A percentile compares a stretch with the other conserved stretches of the same genome.
These are phyloP conservation scores for Phyto melanocephala DNA, from an alignment of 2,888 invertebrate species.

Conservation along the genomic window DNA sequence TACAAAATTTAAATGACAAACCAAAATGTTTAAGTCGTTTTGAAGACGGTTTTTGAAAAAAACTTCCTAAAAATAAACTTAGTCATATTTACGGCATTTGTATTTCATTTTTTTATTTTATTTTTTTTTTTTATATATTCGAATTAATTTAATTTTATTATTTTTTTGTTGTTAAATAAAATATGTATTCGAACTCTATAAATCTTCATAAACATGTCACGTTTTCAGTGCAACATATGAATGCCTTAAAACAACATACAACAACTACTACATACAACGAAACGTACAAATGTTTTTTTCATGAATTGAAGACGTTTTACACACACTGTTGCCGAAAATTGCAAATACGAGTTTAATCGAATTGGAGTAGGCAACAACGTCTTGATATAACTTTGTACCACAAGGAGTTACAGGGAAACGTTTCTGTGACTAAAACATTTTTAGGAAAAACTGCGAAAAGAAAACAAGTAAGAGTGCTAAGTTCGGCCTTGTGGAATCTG, in stretches of 20 bases:
- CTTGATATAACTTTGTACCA: too few relatives aligned
- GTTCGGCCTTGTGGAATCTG: too few relatives aligned
- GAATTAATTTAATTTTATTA: too few relatives aligned
- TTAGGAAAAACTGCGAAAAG: too few relatives aligned
- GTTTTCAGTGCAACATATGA: constrained; percentile 77
- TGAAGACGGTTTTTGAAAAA: constrained; percentile 40
- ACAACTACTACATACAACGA: constrained; percentile 6
- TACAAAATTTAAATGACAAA: constrained; percentile 44
- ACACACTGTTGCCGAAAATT: too few relatives aligned
- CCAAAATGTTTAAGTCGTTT: constrained; percentile 2
- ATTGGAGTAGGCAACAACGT: too few relatives aligned
- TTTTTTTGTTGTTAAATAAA: constrained; percentile 22
- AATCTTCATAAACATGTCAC: constrained; percentile 78
- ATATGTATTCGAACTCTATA: constrained; percentile 71
- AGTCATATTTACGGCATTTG: background rate
- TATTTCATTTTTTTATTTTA: background rate
- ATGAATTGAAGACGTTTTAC: background rate
- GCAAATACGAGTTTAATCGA: too few relatives aligned
- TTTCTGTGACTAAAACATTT: too few relatives aligned
- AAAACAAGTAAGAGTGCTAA: too few relatives aligned
- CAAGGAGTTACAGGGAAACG: too few relatives aligned
- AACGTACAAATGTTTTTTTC: constrained; percentile 33
- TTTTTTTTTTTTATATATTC: too few relatives aligned
- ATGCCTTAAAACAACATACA: constrained; percentile 67
- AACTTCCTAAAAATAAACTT: constrained; percentile 48